These are phyloP conservation scores for Xyrichtys novacula DNA, from an alignment of 2,797 vertebrate genomes.

Conservation along the genomic window DNA sequence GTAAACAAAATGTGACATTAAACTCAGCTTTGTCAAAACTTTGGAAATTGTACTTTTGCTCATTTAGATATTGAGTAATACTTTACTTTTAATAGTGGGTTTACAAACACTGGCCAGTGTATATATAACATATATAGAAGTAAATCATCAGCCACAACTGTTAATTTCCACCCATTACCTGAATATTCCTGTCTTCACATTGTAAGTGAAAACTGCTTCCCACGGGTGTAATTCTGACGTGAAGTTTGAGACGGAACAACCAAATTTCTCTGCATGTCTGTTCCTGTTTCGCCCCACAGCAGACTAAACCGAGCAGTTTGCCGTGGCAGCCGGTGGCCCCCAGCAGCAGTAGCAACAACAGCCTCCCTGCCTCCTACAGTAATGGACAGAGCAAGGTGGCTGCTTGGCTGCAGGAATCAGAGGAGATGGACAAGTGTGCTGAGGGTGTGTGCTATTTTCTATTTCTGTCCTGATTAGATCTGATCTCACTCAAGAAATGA, in stretches of 20 bases:
- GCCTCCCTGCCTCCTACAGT: slow-evolving; percentile 93
- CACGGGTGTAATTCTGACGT: slow-evolving; percentile 1
- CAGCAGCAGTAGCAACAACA: slow-evolving; percentile 89
- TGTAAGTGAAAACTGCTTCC: not conserved
- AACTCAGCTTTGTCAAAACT: too few relatives aligned
- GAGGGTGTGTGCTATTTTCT: slow-evolving; percentile 87
- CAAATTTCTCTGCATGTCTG: slow-evolving; percentile 6
- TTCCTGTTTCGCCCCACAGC: slow-evolving; percentile 45
- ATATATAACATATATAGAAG: too few relatives aligned
- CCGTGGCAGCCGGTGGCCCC: slow-evolving; percentile 88
- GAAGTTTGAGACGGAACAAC: not conserved
- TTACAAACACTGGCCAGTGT: too few relatives aligned
- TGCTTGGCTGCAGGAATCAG: slow-evolving; percentile 97
- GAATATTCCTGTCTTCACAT: not conserved
- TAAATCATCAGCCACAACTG: too few relatives aligned
- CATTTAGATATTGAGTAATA: too few relatives aligned
- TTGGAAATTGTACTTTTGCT: too few relatives aligned
- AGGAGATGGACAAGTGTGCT: slow-evolving; percentile 99
- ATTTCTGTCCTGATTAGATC: slow-evolving; percentile 26
- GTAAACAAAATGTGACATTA: too few relatives aligned
- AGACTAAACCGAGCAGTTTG: slow-evolving; percentile 90
- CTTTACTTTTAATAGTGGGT: too few relatives aligned
- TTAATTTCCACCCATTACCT: not conserved
- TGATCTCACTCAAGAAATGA: slow-evolving; percentile 47
- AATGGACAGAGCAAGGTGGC: slow-evolving; percentile 97